Percentiles rank a stretch among this genome's conserved stretches.
Conservation (phyloP, 2,113 vertebrate genomes). For the Microcebus griseorufus region DNA sequence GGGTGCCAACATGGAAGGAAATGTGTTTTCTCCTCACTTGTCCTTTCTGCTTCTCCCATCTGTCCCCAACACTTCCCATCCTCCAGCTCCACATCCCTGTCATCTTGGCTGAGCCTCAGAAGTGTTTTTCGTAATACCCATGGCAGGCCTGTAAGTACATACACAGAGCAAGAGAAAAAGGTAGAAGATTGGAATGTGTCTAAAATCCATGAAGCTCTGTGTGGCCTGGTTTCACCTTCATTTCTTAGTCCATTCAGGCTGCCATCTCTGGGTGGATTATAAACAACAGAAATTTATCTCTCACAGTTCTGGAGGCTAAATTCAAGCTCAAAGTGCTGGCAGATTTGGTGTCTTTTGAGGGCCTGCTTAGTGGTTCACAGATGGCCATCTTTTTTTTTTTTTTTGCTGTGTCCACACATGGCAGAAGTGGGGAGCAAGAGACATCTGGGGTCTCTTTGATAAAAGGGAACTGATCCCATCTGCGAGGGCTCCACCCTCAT, state of each 20-base stretch:
- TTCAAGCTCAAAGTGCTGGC: background rate
- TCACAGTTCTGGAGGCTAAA: background rate
- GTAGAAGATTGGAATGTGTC: background rate
- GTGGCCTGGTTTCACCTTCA: background rate
- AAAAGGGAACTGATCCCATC: background rate
- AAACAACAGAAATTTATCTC: background rate
- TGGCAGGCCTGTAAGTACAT: background rate
- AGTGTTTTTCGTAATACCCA: background rate
- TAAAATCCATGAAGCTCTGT: background rate
- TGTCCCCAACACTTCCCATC: rapidly evolving
- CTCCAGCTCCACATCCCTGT: background rate
- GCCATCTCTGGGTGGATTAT: background rate
- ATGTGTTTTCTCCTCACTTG: background rate
- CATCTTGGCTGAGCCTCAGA: background rate
- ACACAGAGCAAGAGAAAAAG: rapidly evolving
- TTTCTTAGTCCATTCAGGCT: background rate
- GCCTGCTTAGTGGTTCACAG: background rate
- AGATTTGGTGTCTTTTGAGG: background rate
- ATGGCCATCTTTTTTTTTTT: background rate
- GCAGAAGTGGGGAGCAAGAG: background rate
- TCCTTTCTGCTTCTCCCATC: background rate
- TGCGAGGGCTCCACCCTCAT: background rate
- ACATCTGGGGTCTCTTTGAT: background rate
- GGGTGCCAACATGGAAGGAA: background rate
- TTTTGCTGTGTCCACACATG: background rate